These are phyloP conservation scores for Tillus elongatus DNA, from an alignment of 2,888 invertebrate genomes.

Conservation along the genomic window DNA sequence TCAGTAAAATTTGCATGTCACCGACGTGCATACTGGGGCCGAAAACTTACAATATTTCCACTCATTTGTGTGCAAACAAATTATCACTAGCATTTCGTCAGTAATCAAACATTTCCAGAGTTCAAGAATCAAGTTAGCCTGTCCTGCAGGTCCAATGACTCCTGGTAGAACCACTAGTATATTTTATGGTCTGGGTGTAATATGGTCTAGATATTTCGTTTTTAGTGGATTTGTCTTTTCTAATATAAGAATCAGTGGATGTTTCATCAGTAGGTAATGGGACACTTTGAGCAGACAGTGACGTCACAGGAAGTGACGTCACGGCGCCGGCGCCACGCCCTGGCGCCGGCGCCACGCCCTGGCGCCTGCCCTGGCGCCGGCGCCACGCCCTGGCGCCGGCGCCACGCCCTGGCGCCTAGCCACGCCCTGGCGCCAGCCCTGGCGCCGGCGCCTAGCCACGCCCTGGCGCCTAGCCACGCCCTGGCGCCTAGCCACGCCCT, in stretches of 20 bases:
- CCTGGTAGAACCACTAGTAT: constrained; percentile 1
- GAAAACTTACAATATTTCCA: background rate
- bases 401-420: too few species aligned
- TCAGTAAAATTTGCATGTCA: background rate
- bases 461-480: too few species aligned
- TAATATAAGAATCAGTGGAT: background rate
- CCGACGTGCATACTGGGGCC: constrained; percentile 2
- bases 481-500: too few species aligned
- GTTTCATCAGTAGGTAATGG: too few species aligned
- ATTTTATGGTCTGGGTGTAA: background rate
- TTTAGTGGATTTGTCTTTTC: constrained; percentile 2
- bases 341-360: too few species aligned
- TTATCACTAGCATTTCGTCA: background rate
- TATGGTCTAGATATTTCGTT: constrained; percentile 1
- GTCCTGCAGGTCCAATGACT: constrained; percentile 4
- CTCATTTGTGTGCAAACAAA: constrained; percentile 2
- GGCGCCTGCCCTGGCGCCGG: too few species aligned
- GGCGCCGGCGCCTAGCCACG: too few species aligned
- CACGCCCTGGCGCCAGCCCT: too few species aligned
- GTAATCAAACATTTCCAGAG: background rate
- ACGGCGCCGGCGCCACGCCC: too few species aligned
- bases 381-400: too few species aligned
- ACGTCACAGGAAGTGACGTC: too few species aligned
- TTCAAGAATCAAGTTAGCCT: constrained; percentile 3
- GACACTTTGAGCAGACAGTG: too few species aligned